Conservation (phyloP, 2,888 invertebrate genomes). For the Carcina quercana region DNA sequence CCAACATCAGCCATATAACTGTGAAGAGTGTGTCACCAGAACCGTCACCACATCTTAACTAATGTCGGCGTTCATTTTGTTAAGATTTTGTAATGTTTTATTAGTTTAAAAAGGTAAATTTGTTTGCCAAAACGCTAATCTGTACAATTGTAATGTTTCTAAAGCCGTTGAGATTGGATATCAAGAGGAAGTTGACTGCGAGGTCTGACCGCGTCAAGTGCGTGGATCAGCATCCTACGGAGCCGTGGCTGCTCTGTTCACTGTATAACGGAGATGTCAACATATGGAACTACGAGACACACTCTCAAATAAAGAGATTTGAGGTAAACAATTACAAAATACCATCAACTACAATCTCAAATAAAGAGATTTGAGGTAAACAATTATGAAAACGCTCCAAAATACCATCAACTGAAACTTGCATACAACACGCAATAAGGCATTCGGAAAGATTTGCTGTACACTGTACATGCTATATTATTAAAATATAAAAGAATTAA, state of each 20-base stretch:
- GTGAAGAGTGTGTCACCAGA: conserved; percentile 45
- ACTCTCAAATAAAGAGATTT: conserved; percentile 88
- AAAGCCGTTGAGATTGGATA: conserved; percentile 96
- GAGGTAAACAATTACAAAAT: no score
- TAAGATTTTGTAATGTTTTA: conserved; percentile 24
- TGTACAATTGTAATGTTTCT: conserved; percentile 36
- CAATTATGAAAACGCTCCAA: no score
- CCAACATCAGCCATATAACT: conserved; percentile 35
- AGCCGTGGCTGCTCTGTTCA: conserved; percentile 99
- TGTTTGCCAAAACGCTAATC: conserved; percentile 14
- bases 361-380: conserved; percentile 89
- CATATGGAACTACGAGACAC: conserved; percentile 99
- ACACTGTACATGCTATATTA: no score
- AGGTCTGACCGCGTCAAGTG: conserved; percentile 99
- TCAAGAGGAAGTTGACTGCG: conserved; percentile 97
- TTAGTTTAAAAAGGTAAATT: conserved; percentile 12
- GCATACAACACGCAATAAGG: no score
- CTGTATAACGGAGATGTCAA: conserved; percentile 99
- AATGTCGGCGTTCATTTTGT: conserved; percentile 29
- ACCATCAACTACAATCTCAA: conserved; percentile 89
- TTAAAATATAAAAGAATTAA: no score
- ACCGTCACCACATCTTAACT: conserved; percentile 45
- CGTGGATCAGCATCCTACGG: conserved; percentile 97
- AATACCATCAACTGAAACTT: no score
- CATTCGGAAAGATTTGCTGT: no score